Base-by-base conservation (phyloP, 2,113 vertebrate genomes). In the Monopterus albus region DNA sequence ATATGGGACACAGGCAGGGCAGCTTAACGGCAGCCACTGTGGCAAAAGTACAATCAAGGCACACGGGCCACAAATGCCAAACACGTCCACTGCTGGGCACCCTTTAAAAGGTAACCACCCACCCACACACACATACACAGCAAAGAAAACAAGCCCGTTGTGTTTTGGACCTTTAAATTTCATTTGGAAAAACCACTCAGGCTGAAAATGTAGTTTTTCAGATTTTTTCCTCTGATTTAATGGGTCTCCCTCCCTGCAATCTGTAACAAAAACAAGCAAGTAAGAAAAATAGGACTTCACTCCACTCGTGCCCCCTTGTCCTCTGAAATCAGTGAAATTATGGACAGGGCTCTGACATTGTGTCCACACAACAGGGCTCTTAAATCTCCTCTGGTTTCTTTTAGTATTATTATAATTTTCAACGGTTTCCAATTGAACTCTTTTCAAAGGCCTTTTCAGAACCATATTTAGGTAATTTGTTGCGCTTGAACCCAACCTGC, bases 71-170 rank as follows among this genome's bases (percentile, higher is more conserved):
- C 81, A 81, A 84, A 91, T 93, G 91, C 91, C 88, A 91, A 92
- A 93, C 92, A 92, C 90, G 91, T 93, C 86, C 91, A 91, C 92
- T 90, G 87, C 92, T 93, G 91, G 82, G 88, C 87, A 91, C 83
- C 77, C 78, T 86, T 84, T 82, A 89, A 88, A 92, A 86, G 83
- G 81, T 86, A 84, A 68, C 74, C 73, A 69, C 35, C 35, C 45
- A 17, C 31, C 69, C 46, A 67, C 53, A 46, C 53, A 62, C 53
- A 72, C 63, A 61, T 72, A 75, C 58, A 64, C 58, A 74, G 9
- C 35, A 51, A 66, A 57, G 71, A 58, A 50, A 78, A 75, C 77
- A 63, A 56, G 58, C 68, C 77, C 68, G 84, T 88, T 90, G 84
- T 91, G 70, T 71, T 83, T 83, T 36, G 33, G 84, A 73, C 64